phyloP scores from a whole-genome alignment of 2,113 vertebrate species.

The Meriones unguiculatus region DNA sequence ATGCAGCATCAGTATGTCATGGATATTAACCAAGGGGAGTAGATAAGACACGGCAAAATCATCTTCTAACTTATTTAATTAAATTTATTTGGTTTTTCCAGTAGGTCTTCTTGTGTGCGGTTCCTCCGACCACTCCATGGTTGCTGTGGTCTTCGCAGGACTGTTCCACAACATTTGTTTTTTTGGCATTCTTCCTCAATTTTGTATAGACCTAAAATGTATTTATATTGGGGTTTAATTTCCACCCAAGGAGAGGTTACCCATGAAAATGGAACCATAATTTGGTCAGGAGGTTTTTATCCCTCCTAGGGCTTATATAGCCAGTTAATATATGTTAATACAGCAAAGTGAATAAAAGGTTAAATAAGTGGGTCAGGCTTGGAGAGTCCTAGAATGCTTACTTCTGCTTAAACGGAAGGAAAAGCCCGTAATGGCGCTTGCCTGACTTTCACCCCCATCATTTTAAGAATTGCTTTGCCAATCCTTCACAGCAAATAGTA shows the following conservation, averaged over 20 bases:
- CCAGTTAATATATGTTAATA: slow-evolving; percentile 86
- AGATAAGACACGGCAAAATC: slow-evolving; percentile 80
- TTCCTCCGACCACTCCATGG: slow-evolving; percentile 64
- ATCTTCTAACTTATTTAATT: slow-evolving; percentile 83
- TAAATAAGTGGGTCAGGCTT: slow-evolving; percentile 83
- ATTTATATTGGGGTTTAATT: slow-evolving; percentile 81
- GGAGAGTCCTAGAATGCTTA: slow-evolving; percentile 60
- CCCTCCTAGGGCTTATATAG: slow-evolving; percentile 80
- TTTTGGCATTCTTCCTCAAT: slow-evolving; percentile 66
- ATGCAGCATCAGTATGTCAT: slow-evolving; percentile 73
- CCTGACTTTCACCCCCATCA: slow-evolving; percentile 85
- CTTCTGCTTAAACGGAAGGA: slow-evolving; percentile 82
- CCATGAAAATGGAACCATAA: slow-evolving; percentile 79
- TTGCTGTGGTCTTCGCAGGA: slow-evolving; percentile 60
- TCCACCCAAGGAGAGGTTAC: slow-evolving; percentile 83
- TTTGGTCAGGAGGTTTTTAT: slow-evolving; percentile 74
- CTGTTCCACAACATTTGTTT: slow-evolving; percentile 5
- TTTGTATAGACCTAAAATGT: slow-evolving; percentile 73
- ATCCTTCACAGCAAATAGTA: slow-evolving; percentile 88
- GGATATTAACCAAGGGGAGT: slow-evolving; percentile 78
- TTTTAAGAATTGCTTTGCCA: slow-evolving; percentile 89
- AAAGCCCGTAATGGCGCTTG: slow-evolving; percentile 83
- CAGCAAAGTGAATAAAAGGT: slow-evolving; percentile 83
- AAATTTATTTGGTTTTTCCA: slow-evolving; percentile 81
- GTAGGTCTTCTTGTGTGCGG: slow-evolving; percentile 72